These are phyloP conservation scores for Hippopotamus amphibius DNA, from an alignment of 2,113 vertebrate species.

Conservation along the genomic window DNA sequence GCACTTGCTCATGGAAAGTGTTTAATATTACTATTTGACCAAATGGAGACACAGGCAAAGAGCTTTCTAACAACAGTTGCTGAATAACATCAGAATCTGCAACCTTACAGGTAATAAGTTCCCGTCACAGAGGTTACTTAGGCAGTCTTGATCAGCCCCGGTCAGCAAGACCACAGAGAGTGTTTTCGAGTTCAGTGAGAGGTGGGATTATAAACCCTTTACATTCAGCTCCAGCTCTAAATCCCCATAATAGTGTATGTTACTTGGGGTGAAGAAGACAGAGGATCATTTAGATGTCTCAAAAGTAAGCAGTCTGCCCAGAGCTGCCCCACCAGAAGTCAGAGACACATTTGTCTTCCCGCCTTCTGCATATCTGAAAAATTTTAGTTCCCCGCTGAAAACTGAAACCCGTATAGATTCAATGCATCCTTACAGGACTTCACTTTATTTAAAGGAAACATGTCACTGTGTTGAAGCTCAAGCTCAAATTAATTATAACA, in stretches of 20 bases:
- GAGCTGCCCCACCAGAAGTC: background rate
- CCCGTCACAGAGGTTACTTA: background rate
- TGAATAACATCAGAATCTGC: background rate
- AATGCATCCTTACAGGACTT: conserved; percentile 57
- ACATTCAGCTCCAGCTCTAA: background rate
- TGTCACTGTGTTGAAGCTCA: conserved; percentile 69
- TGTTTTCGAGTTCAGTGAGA: background rate
- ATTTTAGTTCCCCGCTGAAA: conserved; percentile 55
- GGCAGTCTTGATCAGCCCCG: background rate
- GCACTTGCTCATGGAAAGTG: background rate
- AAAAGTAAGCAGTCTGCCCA: background rate
- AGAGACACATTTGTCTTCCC: background rate
- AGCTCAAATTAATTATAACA: conserved; percentile 79
- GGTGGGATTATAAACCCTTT: background rate
- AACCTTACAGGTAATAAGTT: background rate
- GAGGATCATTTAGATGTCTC: background rate
- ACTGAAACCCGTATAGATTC: conserved; percentile 62
- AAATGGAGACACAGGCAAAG: background rate
- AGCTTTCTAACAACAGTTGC: background rate
- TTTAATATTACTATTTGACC: conserved; percentile 14
- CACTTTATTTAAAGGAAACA: conserved; percentile 78
- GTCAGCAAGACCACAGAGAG: background rate
- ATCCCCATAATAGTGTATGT: background rate
- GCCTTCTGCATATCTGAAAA: background rate
- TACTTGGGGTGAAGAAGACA: background rate